These are phyloP conservation scores for Rhogogaster chlorosoma DNA, from an alignment of 2,888 invertebrate species.

Conservation along the genomic window DNA sequence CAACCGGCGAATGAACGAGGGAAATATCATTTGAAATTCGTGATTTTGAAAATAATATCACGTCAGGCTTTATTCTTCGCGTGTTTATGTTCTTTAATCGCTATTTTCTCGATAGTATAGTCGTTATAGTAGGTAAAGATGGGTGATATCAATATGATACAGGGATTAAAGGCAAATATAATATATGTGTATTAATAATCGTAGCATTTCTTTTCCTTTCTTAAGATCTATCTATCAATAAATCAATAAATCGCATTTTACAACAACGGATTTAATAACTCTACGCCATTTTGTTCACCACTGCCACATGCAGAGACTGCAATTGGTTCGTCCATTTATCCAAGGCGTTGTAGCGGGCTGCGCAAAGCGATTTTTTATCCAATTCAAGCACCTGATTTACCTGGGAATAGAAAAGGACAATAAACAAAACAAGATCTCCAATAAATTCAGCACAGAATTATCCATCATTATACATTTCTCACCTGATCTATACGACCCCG, in stretches of 20 bases:
- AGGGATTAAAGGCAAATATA: conserved; percentile 14
- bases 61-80: conserved; percentile 68
- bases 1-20: neutral
- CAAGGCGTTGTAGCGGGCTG: conserved; percentile 93
- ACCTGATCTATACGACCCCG: conserved; percentile 94
- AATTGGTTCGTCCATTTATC: conserved; percentile 98
- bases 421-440: neutral
- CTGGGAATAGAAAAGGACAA: conserved; percentile 74
- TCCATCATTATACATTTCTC: conserved; percentile 64
- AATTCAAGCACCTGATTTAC: conserved; percentile 96
- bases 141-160: conserved; percentile 2
- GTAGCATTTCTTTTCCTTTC: conserved; percentile 18
- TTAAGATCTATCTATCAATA: neutral
- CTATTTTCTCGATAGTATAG: neutral
- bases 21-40: neutral
- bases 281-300: conserved; percentile 96
- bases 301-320: conserved; percentile 91
- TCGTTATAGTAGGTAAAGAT: neutral
- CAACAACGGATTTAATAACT: conserved; percentile 18
- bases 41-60: conserved; percentile 67
- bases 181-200: conserved; percentile 33
- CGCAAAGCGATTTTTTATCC: conserved; percentile 88
- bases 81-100: conserved; percentile 11
- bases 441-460: neutral
- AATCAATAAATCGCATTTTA: neutral